phyloP scores from a whole-genome alignment of 2,888 invertebrate species.

The Geophilus truncorum region DNA sequence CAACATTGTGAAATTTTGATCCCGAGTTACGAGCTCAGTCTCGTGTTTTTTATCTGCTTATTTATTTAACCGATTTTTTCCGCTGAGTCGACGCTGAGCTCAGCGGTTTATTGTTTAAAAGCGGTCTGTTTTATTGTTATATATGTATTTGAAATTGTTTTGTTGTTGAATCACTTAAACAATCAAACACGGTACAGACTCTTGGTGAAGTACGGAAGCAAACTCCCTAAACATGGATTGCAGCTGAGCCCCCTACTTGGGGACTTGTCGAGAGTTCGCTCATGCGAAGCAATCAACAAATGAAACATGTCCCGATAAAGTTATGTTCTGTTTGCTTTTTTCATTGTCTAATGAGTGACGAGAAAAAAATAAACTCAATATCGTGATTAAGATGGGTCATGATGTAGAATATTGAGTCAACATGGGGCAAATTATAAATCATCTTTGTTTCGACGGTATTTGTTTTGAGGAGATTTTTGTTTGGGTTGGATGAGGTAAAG shows the following conservation, averaged over 20 bases:
- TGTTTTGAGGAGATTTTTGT: no score
- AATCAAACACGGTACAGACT: not conserved
- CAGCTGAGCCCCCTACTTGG: not conserved
- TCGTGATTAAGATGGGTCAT: not conserved
- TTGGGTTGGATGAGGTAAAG: no score
- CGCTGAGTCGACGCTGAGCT: not conserved
- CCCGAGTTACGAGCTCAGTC: not conserved
- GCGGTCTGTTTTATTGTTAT: not conserved
- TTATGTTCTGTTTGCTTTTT: not conserved
- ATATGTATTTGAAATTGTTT: not conserved
- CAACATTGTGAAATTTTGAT: slow-evolving; percentile 1
- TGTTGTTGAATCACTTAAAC: not conserved
- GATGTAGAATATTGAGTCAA: not conserved
- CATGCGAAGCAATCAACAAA: not conserved
- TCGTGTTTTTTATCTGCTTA: not conserved
- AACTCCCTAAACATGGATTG: not conserved
- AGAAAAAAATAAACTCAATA: not conserved
- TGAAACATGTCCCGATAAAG: not conserved
- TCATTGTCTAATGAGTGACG: not conserved
- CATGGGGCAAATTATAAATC: not conserved
- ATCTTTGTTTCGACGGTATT: no score
- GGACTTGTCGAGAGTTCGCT: not conserved
- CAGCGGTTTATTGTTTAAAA: not conserved
- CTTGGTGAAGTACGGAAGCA: not conserved
- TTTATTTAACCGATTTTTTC: slow-evolving; percentile 16